Evolutionary conservation across 2,888 invertebrate species (phyloP), one percentile per base, ranked within the genome.

Genomic region (Limnephilus lunatus): DNA sequence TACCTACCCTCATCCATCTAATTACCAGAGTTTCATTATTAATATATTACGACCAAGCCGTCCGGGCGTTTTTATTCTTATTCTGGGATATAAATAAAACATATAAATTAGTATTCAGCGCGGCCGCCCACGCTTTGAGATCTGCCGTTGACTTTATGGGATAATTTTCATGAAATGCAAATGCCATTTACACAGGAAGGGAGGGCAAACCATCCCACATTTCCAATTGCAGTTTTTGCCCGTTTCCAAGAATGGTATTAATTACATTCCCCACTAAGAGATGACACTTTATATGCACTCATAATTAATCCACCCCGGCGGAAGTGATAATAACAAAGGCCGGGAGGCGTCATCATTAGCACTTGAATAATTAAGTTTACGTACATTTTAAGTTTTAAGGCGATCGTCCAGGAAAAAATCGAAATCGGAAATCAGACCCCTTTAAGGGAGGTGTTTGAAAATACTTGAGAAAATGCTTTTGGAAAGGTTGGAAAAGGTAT

Each of bases 101-200:
- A 35, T 83, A 3, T 83, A 3, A 53, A 80, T 53, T 80, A 68
- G 80, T 32, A 88, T 88, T 88, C 88, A 88, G 30, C 88, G 80
- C 53, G 35, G 48, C 80, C 31, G 88, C n/a, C 15, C 81, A 81
- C 89, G 39, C 81, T 32, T 31, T 31, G 32, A 68, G 53, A 31
- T 48, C 80, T 88, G 89, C 89, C 31, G 87, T 35, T 87, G 81
- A 89, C 81, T 81, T 89, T 81, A 89, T 81, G 81, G 89, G 81
- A 89, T 89, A 81, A 89, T 89, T 89, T 89, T 81, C 89, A 89
- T 80, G 89, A 89, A 89, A 89, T 89, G 89, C 89, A 89, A 89
- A 89, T 89, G 89, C 89, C 35, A 89, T 81, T 89, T 89, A 89
- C 89, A 89, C 44, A 89, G 35, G 81, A 89, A 39, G 89, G 89